phyloP scores from a whole-genome alignment of 2,888 invertebrate genomes.

The Oscheius sp. region DNA sequence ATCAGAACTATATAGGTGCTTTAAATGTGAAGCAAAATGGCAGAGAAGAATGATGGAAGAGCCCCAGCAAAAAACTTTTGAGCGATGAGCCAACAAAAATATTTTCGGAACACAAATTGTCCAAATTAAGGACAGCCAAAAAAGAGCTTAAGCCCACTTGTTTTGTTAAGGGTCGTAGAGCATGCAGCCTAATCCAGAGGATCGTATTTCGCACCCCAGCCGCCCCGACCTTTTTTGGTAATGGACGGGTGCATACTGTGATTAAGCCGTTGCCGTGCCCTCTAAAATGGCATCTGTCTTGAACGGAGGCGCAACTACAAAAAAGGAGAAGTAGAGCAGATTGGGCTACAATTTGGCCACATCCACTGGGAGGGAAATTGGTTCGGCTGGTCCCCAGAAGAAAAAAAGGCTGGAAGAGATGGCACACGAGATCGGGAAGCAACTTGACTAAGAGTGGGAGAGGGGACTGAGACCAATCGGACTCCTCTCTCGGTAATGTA shows the following conservation, averaged over 20 bases:
- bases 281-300: conserved; percentile 19
- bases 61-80: too few relatives aligned
- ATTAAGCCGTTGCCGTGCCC: conserved; percentile 35
- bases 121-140: neutral
- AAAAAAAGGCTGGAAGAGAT: neutral
- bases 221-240: conserved; percentile 35
- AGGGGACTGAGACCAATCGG: neutral
- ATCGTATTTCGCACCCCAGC: conserved; percentile 36
- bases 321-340: neutral
- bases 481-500: conserved; percentile 27
- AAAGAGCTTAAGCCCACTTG: conserved; percentile 19
- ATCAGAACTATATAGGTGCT: too few relatives aligned
- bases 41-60: too few relatives aligned
- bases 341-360: conserved; percentile 5
- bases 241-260: conserved; percentile 38
- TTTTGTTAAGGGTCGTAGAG: conserved; percentile 38
- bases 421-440: conserved; percentile 5
- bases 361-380: neutral
- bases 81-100: too few relatives aligned
- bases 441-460: neutral
- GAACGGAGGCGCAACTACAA: conserved; percentile 12
- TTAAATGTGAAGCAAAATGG: too few relatives aligned
- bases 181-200: conserved; percentile 35
- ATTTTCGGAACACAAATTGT: neutral
- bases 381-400: neutral